Evolutionary conservation across 2,113 vertebrate species (phyloP).

Genomic region (Anseranas semipalmata): DNA sequence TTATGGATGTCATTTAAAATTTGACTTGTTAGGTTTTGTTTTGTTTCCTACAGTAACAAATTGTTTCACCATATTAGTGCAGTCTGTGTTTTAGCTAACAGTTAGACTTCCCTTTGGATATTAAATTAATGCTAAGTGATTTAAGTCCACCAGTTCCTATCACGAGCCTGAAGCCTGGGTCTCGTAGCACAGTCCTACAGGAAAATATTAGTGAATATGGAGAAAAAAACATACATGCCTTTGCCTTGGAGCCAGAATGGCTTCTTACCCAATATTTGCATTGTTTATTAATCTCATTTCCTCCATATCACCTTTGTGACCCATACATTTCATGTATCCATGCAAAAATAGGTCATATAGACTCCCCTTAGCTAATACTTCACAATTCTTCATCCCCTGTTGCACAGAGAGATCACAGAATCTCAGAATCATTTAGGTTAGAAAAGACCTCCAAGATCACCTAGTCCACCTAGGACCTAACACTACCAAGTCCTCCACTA

Average conservation of each 20-base stretch:
- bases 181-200: neutral
- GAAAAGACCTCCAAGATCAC: too few relatives aligned
- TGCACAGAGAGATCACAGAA: neutral
- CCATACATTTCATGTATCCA: neutral
- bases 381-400: neutral
- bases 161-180: neutral
- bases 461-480: too few relatives aligned
- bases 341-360: neutral
- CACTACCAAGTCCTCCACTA: too few relatives aligned
- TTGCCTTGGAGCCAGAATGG: neutral
- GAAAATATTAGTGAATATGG: neutral
- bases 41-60: neutral
- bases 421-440: too few relatives aligned
- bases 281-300: neutral
- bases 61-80: neutral
- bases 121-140: neutral
- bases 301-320: neutral
- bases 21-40: neutral
- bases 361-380: neutral
- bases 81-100: neutral
- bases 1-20: neutral
- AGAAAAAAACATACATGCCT: neutral
- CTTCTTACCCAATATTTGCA: neutral
- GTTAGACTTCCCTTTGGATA: neutral
- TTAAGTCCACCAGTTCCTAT: neutral